Evolutionary conservation across 1,140 invertebrate species (phyloP), one percentile per base, ranked within the genome.

Genomic region (Ostrea edulis): DNA sequence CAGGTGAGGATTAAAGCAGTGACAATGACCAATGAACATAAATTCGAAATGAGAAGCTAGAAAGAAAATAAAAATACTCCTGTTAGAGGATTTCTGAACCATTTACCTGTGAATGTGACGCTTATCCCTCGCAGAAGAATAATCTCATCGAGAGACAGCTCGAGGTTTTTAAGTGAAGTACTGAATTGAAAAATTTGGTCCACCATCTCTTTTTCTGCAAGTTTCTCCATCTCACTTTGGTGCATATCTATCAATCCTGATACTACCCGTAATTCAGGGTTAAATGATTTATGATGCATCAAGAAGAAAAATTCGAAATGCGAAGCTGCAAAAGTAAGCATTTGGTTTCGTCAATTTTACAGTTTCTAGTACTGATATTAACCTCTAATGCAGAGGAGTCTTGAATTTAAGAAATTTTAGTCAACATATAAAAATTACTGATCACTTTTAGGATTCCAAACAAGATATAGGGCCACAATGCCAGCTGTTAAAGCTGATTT

Each of bases 251-350:
- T 65, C 14, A 88, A 83, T 22, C 90, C 91, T n/a, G 68, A 85
- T 5, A 88, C 87, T 0, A 92, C 89, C 25, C 88, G 62, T 25
- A 91, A 82, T 17, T 89, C 86, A 7, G 77, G 51, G 71, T 91
- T 89, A 14, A 90, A 85, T 44, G 87, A 85, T 68, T 85, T 84
- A 82, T 89, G 87, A 14, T 55, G 87, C 25, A 87, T 87, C 9
- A 92, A 35, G 86, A 90, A 90, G 90, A 90, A 92, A 65, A 90
- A 88, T 55, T 92, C 91, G 87, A 91, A 92, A 68, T 89, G 86
- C 1, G 89, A 90, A 35, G 85, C 91, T 91, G 84, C 25, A 87
- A 89, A 44, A 54, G 54, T 20, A 51, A 77, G 86, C 25, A 89
- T 25, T 9, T 2, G 35, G 35, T 44, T 44, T 44, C 35, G 5